A percentile compares a stretch with the other conserved stretches of the same genome.
Evolutionary conservation across 2,797 vertebrate genomes (phyloP).

Genomic region (Sparidentex hasta): DNA sequence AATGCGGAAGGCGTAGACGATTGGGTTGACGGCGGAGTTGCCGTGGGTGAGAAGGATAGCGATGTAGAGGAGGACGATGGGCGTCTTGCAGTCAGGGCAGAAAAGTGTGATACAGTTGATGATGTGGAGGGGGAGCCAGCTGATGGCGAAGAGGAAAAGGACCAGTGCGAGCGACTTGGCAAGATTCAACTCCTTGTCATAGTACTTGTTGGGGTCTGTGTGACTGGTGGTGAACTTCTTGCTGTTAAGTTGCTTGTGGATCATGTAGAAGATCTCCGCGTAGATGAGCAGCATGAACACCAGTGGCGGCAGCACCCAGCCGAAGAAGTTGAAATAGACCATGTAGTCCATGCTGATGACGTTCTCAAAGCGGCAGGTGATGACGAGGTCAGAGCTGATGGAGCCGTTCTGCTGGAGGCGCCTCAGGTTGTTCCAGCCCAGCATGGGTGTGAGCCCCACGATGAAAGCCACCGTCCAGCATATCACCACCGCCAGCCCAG

Average conservation of each 20-base stretch:
- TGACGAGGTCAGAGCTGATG: constrained; percentile 82
- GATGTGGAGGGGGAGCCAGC: constrained; percentile 97
- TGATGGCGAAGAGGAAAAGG: constrained; percentile 93
- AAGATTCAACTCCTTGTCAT: constrained; percentile 96
- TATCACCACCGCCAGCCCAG: constrained; percentile 89
- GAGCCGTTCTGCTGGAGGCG: constrained; percentile 82
- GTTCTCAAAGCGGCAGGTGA: constrained; percentile 93
- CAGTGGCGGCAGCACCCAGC: constrained; percentile 96
- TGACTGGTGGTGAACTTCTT: constrained; percentile 89
- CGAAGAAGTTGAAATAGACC: constrained; percentile 99
- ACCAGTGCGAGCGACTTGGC: constrained; percentile 97
- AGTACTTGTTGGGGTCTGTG: constrained; percentile 93
- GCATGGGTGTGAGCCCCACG: constrained; percentile 96
- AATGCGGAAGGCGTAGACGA: constrained; percentile 96
- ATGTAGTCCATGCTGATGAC: constrained; percentile 99
- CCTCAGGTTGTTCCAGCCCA: constrained; percentile 96
- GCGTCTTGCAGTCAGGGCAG: constrained; percentile 87
- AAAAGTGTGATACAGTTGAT: constrained; percentile 97
- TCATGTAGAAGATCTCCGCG: constrained; percentile 97
- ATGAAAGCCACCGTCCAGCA: constrained; percentile 94
- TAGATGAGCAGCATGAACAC: constrained; percentile 96
- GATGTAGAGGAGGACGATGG: constrained; percentile 88
- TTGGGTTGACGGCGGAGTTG: constrained; percentile 98
- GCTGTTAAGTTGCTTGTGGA: constrained; percentile 95
- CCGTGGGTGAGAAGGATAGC: constrained; percentile 97